Evolutionary conservation across 2,888 invertebrate species (phyloP).

Genomic region (Scaptomyza polygonia): DNA sequence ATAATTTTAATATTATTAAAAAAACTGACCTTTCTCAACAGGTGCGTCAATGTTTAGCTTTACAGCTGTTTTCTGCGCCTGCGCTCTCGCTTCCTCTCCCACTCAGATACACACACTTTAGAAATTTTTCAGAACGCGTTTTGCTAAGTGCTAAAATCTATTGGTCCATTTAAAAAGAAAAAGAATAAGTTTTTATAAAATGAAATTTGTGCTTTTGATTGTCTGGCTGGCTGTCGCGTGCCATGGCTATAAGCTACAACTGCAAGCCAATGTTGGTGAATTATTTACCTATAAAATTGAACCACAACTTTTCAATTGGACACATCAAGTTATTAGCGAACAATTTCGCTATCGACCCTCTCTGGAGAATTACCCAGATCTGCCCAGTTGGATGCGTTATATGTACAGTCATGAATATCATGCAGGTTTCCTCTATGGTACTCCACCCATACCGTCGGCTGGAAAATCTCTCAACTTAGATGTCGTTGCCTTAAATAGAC

Average conservation of each 20-base stretch:
- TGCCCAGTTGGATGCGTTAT: constrained; percentile 94
- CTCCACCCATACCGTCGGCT: constrained; percentile 88
- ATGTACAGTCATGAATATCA: constrained; percentile 91
- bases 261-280: constrained; percentile 86
- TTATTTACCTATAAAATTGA: constrained; percentile 91
- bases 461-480: constrained; percentile 87
- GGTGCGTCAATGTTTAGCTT: constrained; percentile 19
- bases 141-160: constrained; percentile 44
- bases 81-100: constrained; percentile 50
- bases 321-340: constrained; percentile 83
- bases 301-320: constrained; percentile 93
- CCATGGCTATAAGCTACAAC: constrained; percentile 22
- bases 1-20: neutral
- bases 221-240: constrained; percentile 10
- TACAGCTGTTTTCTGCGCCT: constrained; percentile 38
- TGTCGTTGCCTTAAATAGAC: constrained; percentile 90
- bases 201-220: constrained; percentile 46
- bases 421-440: constrained; percentile 93
- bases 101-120: constrained; percentile 65
- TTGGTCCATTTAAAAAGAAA: constrained; percentile 23
- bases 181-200: constrained; percentile 22
- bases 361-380: constrained; percentile 90
- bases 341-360: constrained; percentile 88
- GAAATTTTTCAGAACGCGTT: constrained; percentile 52
- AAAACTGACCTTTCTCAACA: constrained; percentile 63